Percentiles rank a stretch among this genome's conserved stretches.
phyloP scores from a whole-genome alignment of 1,140 invertebrate genomes.

The Aethina tumida region DNA sequence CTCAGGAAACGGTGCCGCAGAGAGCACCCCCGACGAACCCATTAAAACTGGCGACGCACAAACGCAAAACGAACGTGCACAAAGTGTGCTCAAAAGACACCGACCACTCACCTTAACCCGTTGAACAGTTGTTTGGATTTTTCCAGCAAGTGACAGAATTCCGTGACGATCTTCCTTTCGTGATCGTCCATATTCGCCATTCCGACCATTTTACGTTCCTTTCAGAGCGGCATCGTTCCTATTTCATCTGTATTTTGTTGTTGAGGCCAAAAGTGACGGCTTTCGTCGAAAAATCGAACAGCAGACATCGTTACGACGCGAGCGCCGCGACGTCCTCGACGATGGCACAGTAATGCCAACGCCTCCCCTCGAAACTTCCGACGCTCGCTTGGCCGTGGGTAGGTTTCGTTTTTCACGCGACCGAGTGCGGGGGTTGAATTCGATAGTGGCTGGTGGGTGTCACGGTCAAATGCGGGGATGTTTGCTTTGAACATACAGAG shows the following conservation, averaged over 20 bases:
- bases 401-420: slow-evolving; percentile 1
- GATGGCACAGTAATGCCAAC: too few species aligned
- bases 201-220: slow-evolving; percentile 48
- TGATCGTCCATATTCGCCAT: slow-evolving; percentile 73
- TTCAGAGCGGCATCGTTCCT: slow-evolving; percentile 14
- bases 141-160: slow-evolving; percentile 93
- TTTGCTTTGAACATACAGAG: background rate
- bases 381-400: background rate
- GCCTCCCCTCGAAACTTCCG: background rate
- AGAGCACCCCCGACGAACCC: too few species aligned
- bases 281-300: slow-evolving; percentile 29
- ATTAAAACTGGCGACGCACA: too few species aligned
- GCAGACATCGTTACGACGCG: slow-evolving; percentile 26
- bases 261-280: slow-evolving; percentile 17
- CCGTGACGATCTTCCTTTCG: slow-evolving; percentile 89
- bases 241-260: slow-evolving; percentile 14
- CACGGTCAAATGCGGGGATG: background rate
- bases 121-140: slow-evolving; percentile 98
- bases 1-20: too few species aligned
- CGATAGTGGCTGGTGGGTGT: background rate
- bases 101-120: slow-evolving; percentile 65
- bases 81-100: too few species aligned
- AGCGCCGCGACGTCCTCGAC: slow-evolving; percentile 28
- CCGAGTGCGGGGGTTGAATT: slow-evolving; percentile 5
- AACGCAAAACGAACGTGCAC: too few species aligned